These are phyloP conservation scores for Vulpes ferrilata DNA, from an alignment of 2,113 vertebrate genomes.

Conservation along the genomic window DNA sequence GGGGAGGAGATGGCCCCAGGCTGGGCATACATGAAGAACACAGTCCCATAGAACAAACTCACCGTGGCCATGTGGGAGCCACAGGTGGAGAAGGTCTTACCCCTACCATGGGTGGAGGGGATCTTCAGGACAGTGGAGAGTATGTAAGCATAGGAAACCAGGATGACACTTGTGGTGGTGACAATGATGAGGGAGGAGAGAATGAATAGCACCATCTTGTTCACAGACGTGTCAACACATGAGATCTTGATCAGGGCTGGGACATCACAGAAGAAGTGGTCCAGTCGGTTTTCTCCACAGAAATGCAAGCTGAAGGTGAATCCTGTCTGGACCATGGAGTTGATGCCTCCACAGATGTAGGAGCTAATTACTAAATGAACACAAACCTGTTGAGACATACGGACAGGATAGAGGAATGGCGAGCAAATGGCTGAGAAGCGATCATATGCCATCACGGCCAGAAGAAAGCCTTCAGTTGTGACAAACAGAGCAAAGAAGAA, in stretches of 20 bases:
- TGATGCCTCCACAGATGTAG: slow-evolving; percentile 81
- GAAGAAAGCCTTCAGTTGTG: slow-evolving; percentile 77
- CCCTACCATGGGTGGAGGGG: slow-evolving; percentile 77
- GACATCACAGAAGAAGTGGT: slow-evolving; percentile 85
- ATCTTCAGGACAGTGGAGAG: slow-evolving; percentile 76
- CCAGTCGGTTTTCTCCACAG: slow-evolving; percentile 72
- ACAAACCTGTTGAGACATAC: slow-evolving; percentile 76
- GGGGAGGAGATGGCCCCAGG: slow-evolving; percentile 75
- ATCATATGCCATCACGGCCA: slow-evolving; percentile 83
- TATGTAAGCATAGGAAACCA: slow-evolving; percentile 80
- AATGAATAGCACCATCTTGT: slow-evolving; percentile 72
- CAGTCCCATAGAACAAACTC: slow-evolving; percentile 83
- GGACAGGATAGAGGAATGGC: slow-evolving; percentile 63
- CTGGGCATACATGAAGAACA: slow-evolving; percentile 83
- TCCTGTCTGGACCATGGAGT: slow-evolving; percentile 81
- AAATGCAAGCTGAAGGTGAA: slow-evolving; percentile 83
- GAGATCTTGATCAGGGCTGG: slow-evolving; percentile 79
- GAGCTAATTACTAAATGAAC: slow-evolving; percentile 70
- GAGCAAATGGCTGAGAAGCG: slow-evolving; percentile 80
- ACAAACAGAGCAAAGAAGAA: slow-evolving; percentile 85
- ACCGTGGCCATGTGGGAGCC: slow-evolving; percentile 81
- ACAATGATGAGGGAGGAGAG: slow-evolving; percentile 79
- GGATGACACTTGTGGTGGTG: slow-evolving; percentile 73
- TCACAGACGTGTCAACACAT: slow-evolving; percentile 70
- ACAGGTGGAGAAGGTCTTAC: slow-evolving; percentile 82